Percentiles rank a stretch among this genome's conserved stretches.
Conservation (phyloP, 2,797 vertebrate genomes). For the Micrastur ruficollis region DNA sequence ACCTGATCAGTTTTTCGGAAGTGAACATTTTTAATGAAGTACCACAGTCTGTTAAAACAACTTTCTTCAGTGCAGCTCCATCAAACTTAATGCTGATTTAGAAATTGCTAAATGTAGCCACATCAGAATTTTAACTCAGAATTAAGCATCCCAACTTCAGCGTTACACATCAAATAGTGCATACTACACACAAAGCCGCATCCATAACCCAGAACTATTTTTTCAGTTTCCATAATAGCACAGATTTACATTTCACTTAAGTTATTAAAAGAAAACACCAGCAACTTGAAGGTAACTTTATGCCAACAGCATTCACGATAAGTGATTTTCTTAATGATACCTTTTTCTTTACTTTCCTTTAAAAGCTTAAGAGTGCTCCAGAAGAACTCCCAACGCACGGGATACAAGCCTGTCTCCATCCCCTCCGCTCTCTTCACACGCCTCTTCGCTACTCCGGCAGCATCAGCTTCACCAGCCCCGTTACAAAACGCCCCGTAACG, state of each 20-base stretch:
- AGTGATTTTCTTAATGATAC: not conserved
- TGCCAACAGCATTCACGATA: not conserved
- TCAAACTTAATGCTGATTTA: not conserved
- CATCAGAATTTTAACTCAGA: not conserved
- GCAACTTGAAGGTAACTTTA: not conserved
- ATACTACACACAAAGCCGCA: not conserved
- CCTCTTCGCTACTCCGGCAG: too few species aligned
- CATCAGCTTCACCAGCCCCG: not conserved
- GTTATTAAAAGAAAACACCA: not conserved
- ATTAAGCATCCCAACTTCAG: not conserved
- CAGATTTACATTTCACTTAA: not conserved
- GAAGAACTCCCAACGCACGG: fast-evolving
- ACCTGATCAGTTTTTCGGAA: not conserved
- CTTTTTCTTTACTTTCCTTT: not conserved
- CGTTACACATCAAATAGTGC: not conserved
- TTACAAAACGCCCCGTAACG: fast-evolving
- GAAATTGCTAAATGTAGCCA: not conserved
- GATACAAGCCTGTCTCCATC: fast-evolving
- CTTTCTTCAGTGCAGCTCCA: not conserved
- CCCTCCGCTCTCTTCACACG: not conserved
- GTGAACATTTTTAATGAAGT: not conserved
- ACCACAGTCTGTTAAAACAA: not conserved
- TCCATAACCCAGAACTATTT: not conserved
- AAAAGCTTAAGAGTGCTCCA: not conserved
- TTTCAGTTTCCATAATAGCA: not conserved